A percentile compares a stretch with the other conserved stretches of the same genome.
Conservation (phyloP, 2,113 vertebrate genomes). For the Nansenia antarctica region DNA sequence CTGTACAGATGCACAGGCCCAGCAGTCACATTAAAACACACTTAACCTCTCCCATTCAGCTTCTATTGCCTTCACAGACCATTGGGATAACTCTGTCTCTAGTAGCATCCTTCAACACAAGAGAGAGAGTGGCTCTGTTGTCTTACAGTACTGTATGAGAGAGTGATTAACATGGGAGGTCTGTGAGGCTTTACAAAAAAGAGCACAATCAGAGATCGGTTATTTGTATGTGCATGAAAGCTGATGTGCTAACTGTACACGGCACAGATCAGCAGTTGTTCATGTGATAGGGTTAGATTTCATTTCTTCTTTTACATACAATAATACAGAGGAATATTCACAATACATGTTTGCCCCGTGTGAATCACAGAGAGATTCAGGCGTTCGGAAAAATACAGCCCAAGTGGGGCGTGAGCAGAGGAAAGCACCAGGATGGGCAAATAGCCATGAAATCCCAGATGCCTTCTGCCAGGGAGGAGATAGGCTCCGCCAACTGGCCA, state of each 20-base stretch:
- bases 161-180: not conserved
- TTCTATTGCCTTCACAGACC: constrained; percentile 13
- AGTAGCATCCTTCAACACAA: not conserved
- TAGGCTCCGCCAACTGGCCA: constrained; percentile 68
- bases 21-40: constrained; percentile 39
- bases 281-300: constrained; percentile 9
- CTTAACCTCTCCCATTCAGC: not conserved
- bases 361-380: constrained; percentile 32
- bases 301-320: not conserved
- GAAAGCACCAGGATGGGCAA: constrained; percentile 58
- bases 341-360: constrained; percentile 31
- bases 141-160: not conserved
- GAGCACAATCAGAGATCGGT: not conserved
- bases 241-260: not conserved
- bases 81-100: not conserved
- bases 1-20: constrained; percentile 46
- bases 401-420: constrained; percentile 53
- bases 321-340: constrained; percentile 1
- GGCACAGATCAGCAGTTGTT: not conserved
- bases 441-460: constrained; percentile 68
- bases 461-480: constrained; percentile 70
- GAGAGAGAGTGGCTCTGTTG: not conserved
- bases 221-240: not conserved
- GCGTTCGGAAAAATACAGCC: constrained; percentile 16
- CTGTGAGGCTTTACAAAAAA: not conserved